Percentiles rank a stretch among this genome's conserved stretches.
Conservation (phyloP, 2,113 vertebrate species). For the Entomyzon cyanotis region DNA sequence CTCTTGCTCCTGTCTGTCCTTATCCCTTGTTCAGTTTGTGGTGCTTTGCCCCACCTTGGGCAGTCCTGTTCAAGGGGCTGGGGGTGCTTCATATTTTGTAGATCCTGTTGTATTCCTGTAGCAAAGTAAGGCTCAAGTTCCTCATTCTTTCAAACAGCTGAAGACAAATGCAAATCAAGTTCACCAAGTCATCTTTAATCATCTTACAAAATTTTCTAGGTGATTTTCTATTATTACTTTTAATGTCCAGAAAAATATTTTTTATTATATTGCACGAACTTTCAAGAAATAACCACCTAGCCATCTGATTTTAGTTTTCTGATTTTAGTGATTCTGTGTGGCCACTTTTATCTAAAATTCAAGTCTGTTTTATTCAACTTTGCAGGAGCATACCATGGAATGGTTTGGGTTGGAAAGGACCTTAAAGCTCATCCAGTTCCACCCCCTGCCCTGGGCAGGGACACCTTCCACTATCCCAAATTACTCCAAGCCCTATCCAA, state of each 20-base stretch:
- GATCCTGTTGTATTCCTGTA: neutral
- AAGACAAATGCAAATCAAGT: neutral
- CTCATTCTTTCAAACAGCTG: neutral
- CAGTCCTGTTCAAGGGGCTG: neutral
- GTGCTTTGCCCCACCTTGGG: neutral
- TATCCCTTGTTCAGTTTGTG: neutral
- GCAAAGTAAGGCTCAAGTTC: neutral
- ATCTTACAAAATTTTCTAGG: neutral
- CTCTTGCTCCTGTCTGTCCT: neutral
- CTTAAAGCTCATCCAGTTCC: neutral
- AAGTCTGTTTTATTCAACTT: conserved; percentile 9
- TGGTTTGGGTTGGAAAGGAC: neutral
- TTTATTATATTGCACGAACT: neutral
- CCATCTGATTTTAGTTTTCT: neutral
- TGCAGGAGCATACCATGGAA: neutral
- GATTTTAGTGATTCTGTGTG: neutral
- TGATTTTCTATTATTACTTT: neutral
- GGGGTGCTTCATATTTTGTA: neutral
- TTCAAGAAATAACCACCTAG: neutral
- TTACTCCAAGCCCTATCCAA: rapidly evolving
- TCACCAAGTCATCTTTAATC: neutral
- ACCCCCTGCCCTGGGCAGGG: neutral
- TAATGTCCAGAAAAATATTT: neutral
- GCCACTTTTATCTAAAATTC: conserved; percentile 40
- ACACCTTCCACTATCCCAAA: neutral